A percentile compares a stretch with the other conserved stretches of the same genome.
phyloP scores from a whole-genome alignment of 1,140 invertebrate genomes.

The Eubasilissa regina region DNA sequence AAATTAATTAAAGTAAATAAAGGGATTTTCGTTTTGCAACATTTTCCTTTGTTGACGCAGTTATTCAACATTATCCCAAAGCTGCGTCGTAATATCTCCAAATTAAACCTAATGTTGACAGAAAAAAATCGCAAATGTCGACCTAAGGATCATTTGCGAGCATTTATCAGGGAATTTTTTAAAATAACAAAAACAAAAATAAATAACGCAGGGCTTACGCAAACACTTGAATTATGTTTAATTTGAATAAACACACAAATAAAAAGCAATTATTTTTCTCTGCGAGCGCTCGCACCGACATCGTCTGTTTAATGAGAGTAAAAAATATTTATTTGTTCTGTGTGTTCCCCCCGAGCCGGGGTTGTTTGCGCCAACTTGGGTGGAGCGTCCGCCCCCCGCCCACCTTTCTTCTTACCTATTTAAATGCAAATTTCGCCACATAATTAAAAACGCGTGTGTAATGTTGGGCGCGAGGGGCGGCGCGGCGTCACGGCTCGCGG shows the following conservation, averaged over 20 bases:
- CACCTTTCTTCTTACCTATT: conserved; percentile 58
- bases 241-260: conserved; percentile 60
- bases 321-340: conserved; percentile 56
- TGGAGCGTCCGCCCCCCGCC: conserved; percentile 48
- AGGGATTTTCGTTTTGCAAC: conserved; percentile 5
- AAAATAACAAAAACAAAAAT: conserved; percentile 28
- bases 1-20: conserved; percentile 41
- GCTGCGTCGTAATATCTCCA: conserved; percentile 25
- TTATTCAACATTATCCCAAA: conserved; percentile 39
- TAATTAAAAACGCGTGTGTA: conserved; percentile 61
- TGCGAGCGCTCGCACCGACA: neutral
- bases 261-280: conserved; percentile 59
- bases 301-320: conserved; percentile 48
- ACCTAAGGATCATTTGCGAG: conserved; percentile 17
- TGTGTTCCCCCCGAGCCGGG: conserved; percentile 27
- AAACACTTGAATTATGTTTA: conserved; percentile 59
- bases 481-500: conserved; percentile 55
- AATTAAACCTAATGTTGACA: conserved; percentile 43
- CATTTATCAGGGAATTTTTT: conserved; percentile 40
- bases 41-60: conserved; percentile 10
- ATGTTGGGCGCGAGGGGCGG: conserved; percentile 49
- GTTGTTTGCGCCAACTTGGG: conserved; percentile 43
- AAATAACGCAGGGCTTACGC: conserved; percentile 36
- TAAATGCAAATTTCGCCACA: conserved; percentile 61
- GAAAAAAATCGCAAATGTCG: conserved; percentile 31